Conservation (phyloP, 2,888 invertebrate genomes). For the Orthosia gothica region DNA sequence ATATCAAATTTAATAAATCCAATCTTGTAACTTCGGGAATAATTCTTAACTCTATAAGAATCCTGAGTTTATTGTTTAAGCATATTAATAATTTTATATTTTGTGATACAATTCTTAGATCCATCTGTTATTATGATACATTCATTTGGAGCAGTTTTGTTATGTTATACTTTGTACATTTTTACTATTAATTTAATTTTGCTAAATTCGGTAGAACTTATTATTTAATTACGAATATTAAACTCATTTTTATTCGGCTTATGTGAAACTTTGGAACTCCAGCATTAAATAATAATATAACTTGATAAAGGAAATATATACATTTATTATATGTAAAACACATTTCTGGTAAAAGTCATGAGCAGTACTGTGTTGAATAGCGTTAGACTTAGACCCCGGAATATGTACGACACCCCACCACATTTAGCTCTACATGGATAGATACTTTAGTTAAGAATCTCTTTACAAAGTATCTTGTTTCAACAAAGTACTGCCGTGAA, state of each 20-base stretch:
- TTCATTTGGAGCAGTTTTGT: slow-evolving; percentile 42
- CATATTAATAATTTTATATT: slow-evolving; percentile 47
- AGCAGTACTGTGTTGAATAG: slow-evolving; percentile 55
- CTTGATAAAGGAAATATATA: slow-evolving; percentile 17
- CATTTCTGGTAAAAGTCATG: slow-evolving; percentile 28
- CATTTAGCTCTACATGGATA: slow-evolving; percentile 3
- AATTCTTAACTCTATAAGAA: slow-evolving; percentile 50
- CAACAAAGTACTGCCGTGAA: slow-evolving; percentile 55
- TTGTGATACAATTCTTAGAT: slow-evolving; percentile 53
- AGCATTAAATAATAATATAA: slow-evolving; percentile 41
- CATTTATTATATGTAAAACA: slow-evolving; percentile 9
- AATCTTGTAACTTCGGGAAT: slow-evolving; percentile 63
- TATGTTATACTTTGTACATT: slow-evolving; percentile 42
- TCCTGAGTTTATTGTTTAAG: slow-evolving; percentile 49
- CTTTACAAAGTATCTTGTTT: slow-evolving; percentile 22
- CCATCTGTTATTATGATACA: slow-evolving; percentile 39
- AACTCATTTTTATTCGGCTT: slow-evolving; percentile 19
- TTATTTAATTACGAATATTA: slow-evolving; percentile 27
- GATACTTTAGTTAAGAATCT: slow-evolving; percentile 26
- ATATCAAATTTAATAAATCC: slow-evolving; percentile 78
- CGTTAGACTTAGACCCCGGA: background rate
- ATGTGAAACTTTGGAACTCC: slow-evolving; percentile 31
- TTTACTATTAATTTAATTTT: slow-evolving; percentile 39
- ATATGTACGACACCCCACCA: slow-evolving; percentile 20
- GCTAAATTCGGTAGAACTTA: slow-evolving; percentile 22